These are phyloP conservation scores for Ips nitidus DNA, from an alignment of 1,140 invertebrate genomes.

Conservation along the genomic window DNA sequence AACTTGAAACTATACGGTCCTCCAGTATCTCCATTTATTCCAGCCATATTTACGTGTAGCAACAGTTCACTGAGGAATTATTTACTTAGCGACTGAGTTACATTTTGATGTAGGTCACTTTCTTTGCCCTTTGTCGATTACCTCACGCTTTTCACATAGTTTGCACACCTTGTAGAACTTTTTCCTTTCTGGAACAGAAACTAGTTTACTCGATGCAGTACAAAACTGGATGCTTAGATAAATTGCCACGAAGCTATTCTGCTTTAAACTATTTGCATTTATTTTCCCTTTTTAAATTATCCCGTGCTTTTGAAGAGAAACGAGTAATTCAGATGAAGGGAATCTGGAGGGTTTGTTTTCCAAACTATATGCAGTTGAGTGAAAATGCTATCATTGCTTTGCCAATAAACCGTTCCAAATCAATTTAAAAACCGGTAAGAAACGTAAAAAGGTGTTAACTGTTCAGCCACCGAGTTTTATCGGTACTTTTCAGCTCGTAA, in stretches of 20 bases:
- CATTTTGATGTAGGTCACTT: slow-evolving; percentile 11
- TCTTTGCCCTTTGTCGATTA: too few relatives aligned
- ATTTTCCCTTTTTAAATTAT: slow-evolving; percentile 1
- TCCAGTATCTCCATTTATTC: slow-evolving; percentile 21
- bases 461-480: slow-evolving; percentile 6
- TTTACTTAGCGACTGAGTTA: slow-evolving; percentile 24
- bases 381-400: not conserved
- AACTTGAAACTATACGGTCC: slow-evolving; percentile 17
- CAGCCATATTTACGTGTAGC: slow-evolving; percentile 26
- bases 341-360: too few relatives aligned
- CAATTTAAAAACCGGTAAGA: not conserved
- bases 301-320: not conserved
- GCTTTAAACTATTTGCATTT: slow-evolving; percentile 4
- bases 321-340: not conserved
- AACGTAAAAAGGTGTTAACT: slow-evolving; percentile 25
- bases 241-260: slow-evolving; percentile 1
- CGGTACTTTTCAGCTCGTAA: slow-evolving; percentile 16
- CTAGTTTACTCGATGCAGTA: too few relatives aligned
- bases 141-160: too few relatives aligned
- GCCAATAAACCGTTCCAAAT: not conserved
- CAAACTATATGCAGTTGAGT: too few relatives aligned
- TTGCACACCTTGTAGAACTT: too few relatives aligned
- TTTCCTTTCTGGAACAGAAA: too few relatives aligned
- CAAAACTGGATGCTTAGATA: not conserved
- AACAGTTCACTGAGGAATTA: slow-evolving; percentile 31